phyloP scores from a whole-genome alignment of 2,113 vertebrate species.

The Procavia capensis region DNA sequence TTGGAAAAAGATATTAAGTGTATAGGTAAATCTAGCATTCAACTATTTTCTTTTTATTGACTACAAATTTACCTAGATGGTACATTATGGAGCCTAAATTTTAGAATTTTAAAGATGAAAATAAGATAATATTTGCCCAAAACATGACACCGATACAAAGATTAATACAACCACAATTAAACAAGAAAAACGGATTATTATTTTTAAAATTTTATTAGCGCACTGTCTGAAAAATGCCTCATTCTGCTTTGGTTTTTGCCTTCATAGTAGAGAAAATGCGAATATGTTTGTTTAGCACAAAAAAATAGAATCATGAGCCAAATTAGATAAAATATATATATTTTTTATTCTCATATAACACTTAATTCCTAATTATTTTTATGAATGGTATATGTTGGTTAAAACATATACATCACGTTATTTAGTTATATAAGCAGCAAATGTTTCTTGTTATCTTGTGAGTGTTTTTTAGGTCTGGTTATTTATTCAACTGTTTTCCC shows the following conservation, averaged over 20 bases:
- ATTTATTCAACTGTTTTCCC: not conserved
- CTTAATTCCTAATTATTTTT: not conserved
- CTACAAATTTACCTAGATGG: slow-evolving; percentile 75
- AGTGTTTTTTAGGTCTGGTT: not conserved
- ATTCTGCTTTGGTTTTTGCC: not conserved
- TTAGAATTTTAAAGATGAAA: not conserved
- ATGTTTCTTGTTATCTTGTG: not conserved
- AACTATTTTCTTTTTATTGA: slow-evolving; percentile 64
- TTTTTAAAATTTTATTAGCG: not conserved
- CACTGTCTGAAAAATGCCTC: not conserved
- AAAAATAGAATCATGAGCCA: not conserved
- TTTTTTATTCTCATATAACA: not conserved
- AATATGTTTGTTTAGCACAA: not conserved
- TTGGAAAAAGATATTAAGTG: slow-evolving; percentile 63
- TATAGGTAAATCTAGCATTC: slow-evolving; percentile 9
- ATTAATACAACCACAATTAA: not conserved
- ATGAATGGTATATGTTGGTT: not conserved
- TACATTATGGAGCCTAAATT: slow-evolving; percentile 7
- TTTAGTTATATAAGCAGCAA: not conserved
- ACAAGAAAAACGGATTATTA: not conserved
- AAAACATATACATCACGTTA: not conserved
- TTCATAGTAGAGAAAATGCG: not conserved
- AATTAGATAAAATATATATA: not conserved
- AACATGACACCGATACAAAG: not conserved
- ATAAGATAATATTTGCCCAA: not conserved